Conservation (phyloP, 2,888 invertebrate genomes). For the Ophioninae sp. region DNA sequence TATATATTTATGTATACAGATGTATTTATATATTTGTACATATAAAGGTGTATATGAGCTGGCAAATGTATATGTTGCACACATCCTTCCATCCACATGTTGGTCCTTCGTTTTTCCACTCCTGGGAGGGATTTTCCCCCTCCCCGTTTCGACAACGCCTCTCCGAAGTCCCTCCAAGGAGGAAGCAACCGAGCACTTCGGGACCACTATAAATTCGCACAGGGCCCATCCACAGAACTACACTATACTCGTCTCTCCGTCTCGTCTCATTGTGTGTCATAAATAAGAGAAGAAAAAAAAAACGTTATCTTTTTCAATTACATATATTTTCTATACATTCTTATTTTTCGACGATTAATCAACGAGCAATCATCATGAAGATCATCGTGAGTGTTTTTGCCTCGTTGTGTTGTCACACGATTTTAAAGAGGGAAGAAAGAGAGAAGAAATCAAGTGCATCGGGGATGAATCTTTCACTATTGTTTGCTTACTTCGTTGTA, state of each 20-base stretch:
- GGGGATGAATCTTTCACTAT: not conserved
- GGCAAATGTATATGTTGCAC: conserved; percentile 14
- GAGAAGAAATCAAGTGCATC: not conserved
- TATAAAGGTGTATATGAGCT: conserved; percentile 1
- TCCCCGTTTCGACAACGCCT: conserved; percentile 51
- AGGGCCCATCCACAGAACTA: conserved; percentile 58
- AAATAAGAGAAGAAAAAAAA: conserved; percentile 8
- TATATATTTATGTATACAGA: conserved; percentile 3
- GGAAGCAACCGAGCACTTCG: conserved; percentile 60
- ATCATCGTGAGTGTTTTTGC: conserved; percentile 71
- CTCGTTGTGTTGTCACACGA: conserved; percentile 25
- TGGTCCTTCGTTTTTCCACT: conserved; percentile 46
- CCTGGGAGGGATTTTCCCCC: conserved; percentile 52
- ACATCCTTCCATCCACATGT: conserved; percentile 53
- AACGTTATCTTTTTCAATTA: not conserved
- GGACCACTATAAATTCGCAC: conserved; percentile 67
- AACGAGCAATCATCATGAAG: conserved; percentile 68
- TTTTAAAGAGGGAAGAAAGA: not conserved
- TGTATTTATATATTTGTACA: conserved; percentile 3
- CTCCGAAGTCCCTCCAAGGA: conserved; percentile 56
- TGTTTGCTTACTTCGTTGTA: not conserved
- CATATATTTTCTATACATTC: not conserved
- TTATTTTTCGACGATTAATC: conserved; percentile 4
- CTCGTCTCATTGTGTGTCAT: conserved; percentile 54
- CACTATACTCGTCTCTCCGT: conserved; percentile 59